These are phyloP conservation scores for Cottus gobio DNA, from an alignment of 2,113 vertebrate genomes.

Conservation along the genomic window DNA sequence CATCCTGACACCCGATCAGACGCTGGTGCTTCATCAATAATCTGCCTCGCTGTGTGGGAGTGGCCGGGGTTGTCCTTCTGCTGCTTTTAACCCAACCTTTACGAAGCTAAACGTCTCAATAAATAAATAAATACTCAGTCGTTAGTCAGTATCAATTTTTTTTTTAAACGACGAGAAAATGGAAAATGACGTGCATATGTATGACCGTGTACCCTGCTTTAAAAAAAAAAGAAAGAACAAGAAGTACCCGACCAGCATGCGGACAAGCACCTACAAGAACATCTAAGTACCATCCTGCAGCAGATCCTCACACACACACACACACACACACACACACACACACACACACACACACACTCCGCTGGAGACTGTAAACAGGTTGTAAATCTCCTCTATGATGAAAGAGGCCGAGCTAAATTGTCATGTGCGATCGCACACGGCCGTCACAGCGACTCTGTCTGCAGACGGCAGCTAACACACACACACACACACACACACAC, in stretches of 20 bases:
- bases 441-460: conserved; percentile 28
- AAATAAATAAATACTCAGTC: background rate
- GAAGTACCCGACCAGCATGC: background rate
- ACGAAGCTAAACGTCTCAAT: no score
- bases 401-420: conserved; percentile 58
- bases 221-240: no score
- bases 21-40: no score
- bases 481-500: no score
- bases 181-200: no score
- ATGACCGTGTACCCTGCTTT: no score
- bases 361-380: conserved; percentile 44
- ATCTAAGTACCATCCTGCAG: background rate
- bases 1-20: background rate
- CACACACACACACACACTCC: conserved; percentile 21
- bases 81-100: no score
- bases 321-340: conserved; percentile 31
- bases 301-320: conserved; percentile 18
- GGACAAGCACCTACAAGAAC: background rate
- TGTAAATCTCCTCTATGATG: conserved; percentile 65
- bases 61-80: no score
- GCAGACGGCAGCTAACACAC: no score
- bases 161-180: no score
- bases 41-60: no score
- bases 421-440: conserved; percentile 42
- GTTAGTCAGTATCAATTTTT: no score